phyloP scores from a whole-genome alignment of 2,113 vertebrate species.

The Helogale parvula region DNA sequence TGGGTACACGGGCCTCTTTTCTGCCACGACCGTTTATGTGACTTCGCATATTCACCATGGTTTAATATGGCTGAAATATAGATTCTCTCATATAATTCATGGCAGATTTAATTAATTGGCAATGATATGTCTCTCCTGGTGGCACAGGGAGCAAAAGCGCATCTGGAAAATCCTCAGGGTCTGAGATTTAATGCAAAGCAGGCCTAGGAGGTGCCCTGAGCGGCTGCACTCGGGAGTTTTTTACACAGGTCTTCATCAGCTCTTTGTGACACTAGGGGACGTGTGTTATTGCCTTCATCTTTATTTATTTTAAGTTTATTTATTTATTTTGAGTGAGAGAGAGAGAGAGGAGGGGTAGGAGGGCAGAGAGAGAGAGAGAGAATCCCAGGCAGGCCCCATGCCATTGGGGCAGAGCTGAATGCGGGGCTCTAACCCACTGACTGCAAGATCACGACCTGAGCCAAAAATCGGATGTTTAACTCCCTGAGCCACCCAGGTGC shows the following conservation, averaged over 20 bases:
- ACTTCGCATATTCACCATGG: neutral
- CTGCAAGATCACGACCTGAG: no score
- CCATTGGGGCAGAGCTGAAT: no score
- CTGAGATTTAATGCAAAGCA: neutral
- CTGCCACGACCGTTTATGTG: neutral
- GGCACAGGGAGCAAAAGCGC: neutral
- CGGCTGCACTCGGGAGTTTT: fast-evolving
- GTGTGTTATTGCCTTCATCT: no score
- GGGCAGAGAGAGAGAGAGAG: no score
- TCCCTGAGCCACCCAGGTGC: no score
- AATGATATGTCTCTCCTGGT: neutral
- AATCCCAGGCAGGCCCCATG: no score
- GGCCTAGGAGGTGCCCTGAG: neutral
- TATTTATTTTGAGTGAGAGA: no score
- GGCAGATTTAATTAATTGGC: neutral
- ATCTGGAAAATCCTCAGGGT: neutral
- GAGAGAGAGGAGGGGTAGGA: no score
- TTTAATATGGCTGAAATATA: neutral
- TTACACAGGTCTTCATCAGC: fast-evolving
- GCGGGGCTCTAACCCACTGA: no score
- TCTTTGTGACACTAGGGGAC: fast-evolving
- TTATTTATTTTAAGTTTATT: no score
- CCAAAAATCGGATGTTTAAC: no score
- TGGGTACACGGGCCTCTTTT: neutral
- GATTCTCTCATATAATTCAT: neutral